Evolutionary conservation across 2,797 vertebrate genomes (phyloP).

Genomic region (Scarus forsteni): DNA sequence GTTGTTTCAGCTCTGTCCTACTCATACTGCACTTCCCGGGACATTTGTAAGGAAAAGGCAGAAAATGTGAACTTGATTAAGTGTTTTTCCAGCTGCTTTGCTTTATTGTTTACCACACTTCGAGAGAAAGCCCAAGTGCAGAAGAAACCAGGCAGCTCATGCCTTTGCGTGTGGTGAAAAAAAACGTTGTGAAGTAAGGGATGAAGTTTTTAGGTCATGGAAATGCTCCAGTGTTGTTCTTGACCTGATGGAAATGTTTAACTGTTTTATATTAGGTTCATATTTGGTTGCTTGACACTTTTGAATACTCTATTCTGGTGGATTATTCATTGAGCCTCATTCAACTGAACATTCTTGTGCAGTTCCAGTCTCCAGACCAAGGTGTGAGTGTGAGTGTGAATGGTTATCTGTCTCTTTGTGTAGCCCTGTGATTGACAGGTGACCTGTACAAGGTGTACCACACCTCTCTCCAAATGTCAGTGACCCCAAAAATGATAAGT

Average conservation of each 20-base stretch:
- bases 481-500: no score
- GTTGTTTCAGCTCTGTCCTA: neutral
- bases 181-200: conserved; percentile 11
- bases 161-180: conserved; percentile 17
- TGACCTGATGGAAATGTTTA: conserved; percentile 39
- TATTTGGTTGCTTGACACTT: neutral
- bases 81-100: conserved; percentile 8
- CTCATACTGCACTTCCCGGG: neutral
- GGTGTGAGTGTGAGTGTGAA: no score
- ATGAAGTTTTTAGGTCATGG: conserved; percentile 37
- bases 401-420: no score
- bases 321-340: neutral
- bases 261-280: conserved; percentile 8
- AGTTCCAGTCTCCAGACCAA: no score
- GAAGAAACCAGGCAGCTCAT: conserved; percentile 11
- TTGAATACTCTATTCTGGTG: neutral
- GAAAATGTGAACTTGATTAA: neutral
- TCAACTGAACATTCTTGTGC: neutral
- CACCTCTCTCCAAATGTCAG: no score
- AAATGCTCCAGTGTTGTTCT: conserved; percentile 9
- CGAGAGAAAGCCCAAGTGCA: neutral
- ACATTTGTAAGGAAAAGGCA: neutral
- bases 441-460: no score
- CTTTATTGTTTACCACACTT: conserved; percentile 1
- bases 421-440: no score